phyloP scores from a whole-genome alignment of 2,797 vertebrate genomes.

The Lagodon rhomboides region DNA sequence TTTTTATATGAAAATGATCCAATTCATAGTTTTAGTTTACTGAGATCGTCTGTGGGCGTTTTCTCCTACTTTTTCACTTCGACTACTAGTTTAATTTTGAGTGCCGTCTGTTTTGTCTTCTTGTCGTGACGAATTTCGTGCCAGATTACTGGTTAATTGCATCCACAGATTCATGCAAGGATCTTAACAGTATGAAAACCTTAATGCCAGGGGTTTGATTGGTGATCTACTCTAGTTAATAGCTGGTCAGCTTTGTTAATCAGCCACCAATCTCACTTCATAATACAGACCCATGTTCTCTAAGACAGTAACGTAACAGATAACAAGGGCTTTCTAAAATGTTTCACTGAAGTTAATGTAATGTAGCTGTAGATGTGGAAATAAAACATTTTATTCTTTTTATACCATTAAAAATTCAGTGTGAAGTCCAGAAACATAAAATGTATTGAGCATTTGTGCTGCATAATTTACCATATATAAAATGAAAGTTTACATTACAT shows the following conservation, averaged over 20 bases:
- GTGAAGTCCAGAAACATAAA: background rate
- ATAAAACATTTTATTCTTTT: background rate
- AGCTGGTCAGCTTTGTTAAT: background rate
- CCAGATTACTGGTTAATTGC: background rate
- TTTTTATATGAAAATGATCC: too few species aligned
- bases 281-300: too few species aligned
- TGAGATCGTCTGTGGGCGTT: too few species aligned
- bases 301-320: too few species aligned
- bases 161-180: background rate
- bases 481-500: background rate
- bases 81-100: too few species aligned
- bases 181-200: background rate
- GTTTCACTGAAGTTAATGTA: background rate
- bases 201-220: background rate
- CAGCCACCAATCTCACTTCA: too few species aligned
- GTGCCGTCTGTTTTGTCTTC: too few species aligned
- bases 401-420: background rate
- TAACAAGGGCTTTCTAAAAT: too few species aligned
- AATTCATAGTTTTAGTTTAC: too few species aligned
- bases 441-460: background rate
- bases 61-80: too few species aligned
- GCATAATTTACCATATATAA: background rate
- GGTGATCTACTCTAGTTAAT: background rate
- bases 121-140: too few species aligned
- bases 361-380: background rate